These are phyloP conservation scores for Solea solea DNA, from an alignment of 2,113 vertebrate genomes.

Conservation along the genomic window DNA sequence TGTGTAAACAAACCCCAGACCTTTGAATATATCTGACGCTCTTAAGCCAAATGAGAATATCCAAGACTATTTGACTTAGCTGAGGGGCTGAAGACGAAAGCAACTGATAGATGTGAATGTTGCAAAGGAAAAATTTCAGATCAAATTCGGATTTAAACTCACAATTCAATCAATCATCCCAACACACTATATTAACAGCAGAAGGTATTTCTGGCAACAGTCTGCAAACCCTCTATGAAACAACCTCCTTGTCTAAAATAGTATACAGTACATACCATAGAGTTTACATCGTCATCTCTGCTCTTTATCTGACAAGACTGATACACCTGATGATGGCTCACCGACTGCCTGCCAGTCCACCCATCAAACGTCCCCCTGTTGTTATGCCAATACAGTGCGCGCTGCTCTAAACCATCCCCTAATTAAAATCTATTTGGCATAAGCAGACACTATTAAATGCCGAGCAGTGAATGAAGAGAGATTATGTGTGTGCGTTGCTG, in stretches of 20 bases:
- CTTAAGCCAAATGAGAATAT: too few relatives aligned
- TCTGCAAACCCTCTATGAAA: not conserved
- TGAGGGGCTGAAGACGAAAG: not conserved
- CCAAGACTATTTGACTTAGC: too few relatives aligned
- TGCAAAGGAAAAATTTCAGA: not conserved
- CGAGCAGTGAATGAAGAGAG: conserved; percentile 23
- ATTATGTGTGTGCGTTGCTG: conserved; percentile 9
- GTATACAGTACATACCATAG: not conserved
- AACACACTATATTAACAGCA: conserved; percentile 2
- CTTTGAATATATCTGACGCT: too few relatives aligned
- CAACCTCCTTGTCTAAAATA: not conserved
- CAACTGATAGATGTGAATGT: not conserved
- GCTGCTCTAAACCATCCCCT: conserved; percentile 50
- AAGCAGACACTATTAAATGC: conserved; percentile 52
- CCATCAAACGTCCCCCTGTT: conserved; percentile 44
- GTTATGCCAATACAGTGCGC: conserved; percentile 50
- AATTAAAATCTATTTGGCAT: conserved; percentile 69
- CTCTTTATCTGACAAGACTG: conserved; percentile 15
- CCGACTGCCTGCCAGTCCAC: conserved; percentile 29
- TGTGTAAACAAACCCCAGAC: too few relatives aligned
- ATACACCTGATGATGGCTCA: conserved; percentile 17
- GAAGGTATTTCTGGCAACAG: conserved; percentile 15
- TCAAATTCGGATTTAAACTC: conserved; percentile 16
- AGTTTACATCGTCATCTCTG: conserved; percentile 1
- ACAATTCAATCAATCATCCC: conserved; percentile 24